A percentile compares a stretch with the other conserved stretches of the same genome.
phyloP scores from a whole-genome alignment of 2,888 invertebrate species.

The Escarpia spicata region DNA sequence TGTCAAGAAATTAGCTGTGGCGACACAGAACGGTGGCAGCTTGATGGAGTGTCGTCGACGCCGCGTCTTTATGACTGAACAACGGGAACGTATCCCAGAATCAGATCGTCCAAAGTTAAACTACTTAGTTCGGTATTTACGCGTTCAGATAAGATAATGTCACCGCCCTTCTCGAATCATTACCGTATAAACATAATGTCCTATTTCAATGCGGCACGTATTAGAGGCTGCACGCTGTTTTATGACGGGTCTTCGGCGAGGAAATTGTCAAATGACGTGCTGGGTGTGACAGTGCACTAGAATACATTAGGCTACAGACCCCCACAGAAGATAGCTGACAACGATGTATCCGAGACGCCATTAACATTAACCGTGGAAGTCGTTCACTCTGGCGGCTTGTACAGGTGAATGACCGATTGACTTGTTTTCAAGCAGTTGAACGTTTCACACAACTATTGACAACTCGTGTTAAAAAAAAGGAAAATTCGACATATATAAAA shows the following conservation, averaged over 20 bases:
- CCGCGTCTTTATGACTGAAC: background rate
- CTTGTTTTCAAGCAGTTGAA: too few species aligned
- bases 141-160: background rate
- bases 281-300: background rate
- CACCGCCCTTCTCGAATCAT: background rate
- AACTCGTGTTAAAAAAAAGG: too few species aligned
- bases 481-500: too few species aligned
- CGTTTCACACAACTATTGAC: too few species aligned
- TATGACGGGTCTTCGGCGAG: background rate
- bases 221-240: slow-evolving; percentile 10
- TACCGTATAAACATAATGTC: slow-evolving; percentile 16
- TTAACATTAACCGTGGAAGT: background rate
- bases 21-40: background rate
- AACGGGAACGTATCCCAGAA: background rate
- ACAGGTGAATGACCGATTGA: too few species aligned
- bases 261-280: background rate
- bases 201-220: background rate
- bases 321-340: background rate
- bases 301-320: background rate
- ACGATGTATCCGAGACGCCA: background rate
- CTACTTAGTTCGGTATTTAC: slow-evolving; percentile 16
- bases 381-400: too few species aligned
- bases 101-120: background rate
- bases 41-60: background rate
- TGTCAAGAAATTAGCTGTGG: background rate